A percentile compares a stretch with the other conserved stretches of the same genome.
phyloP scores from a whole-genome alignment of 2,797 vertebrate species.

The Clarias platycephalus region DNA sequence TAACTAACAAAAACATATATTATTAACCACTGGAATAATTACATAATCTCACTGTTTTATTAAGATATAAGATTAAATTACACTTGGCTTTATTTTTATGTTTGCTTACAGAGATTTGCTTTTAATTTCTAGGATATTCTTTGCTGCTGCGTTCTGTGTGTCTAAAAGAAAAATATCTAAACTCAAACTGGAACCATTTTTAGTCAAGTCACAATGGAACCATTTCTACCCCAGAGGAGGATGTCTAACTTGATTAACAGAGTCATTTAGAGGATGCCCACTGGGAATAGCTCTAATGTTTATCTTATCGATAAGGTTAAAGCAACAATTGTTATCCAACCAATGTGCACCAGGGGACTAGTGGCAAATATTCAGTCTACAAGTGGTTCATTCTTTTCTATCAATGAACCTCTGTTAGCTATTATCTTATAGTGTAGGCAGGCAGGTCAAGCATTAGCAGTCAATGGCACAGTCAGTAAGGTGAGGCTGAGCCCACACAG shows the following conservation, averaged over 20 bases:
- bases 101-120: not conserved
- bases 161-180: slow-evolving; percentile 7
- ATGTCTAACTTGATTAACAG: slow-evolving; percentile 47
- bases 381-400: slow-evolving; percentile 47
- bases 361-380: slow-evolving; percentile 29
- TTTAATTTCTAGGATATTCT: slow-evolving; percentile 21
- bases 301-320: slow-evolving; percentile 51
- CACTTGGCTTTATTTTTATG: not conserved
- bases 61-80: not conserved
- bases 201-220: slow-evolving; percentile 34
- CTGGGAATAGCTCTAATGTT: slow-evolving; percentile 42
- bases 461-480: slow-evolving; percentile 45
- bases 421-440: slow-evolving; percentile 42
- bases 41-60: not conserved
- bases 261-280: slow-evolving; percentile 37
- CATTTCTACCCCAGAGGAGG: slow-evolving; percentile 33
- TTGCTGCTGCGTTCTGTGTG: slow-evolving; percentile 14
- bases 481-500: slow-evolving; percentile 31
- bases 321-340: slow-evolving; percentile 36
- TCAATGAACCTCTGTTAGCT: slow-evolving; percentile 50
- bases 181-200: slow-evolving; percentile 9
- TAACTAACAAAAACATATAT: not conserved
- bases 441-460: slow-evolving; percentile 37
- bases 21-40: not conserved
- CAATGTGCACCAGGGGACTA: slow-evolving; percentile 26